A percentile compares a stretch with the other conserved stretches of the same genome.
phyloP scores from a whole-genome alignment of 2,888 invertebrate species.

The Heliconius charithonia region DNA sequence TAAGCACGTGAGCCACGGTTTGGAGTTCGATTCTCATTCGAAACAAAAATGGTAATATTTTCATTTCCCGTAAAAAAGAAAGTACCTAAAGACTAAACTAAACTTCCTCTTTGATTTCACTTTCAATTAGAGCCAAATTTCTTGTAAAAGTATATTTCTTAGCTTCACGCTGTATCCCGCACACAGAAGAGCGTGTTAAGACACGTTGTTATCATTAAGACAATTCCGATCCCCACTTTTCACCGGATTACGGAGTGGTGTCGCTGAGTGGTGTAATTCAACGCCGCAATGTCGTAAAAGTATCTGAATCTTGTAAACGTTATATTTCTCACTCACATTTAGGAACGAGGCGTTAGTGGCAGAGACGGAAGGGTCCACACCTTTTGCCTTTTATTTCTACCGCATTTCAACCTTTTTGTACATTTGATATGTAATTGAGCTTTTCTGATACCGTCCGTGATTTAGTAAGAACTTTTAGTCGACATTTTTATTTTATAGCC shows the following conservation, averaged over 20 bases:
- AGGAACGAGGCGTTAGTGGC: background rate
- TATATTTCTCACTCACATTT: background rate
- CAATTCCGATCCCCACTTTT: no score
- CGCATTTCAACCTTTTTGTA: conserved; percentile 12
- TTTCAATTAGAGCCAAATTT: no score
- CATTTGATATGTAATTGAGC: conserved; percentile 13
- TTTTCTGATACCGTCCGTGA: background rate
- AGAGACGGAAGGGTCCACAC: background rate
- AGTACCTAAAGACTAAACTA: no score
- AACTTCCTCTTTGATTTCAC: no score
- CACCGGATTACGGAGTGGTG: no score
- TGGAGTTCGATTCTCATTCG: background rate
- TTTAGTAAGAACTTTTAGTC: background rate
- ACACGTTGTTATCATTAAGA: no score
- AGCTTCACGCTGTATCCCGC: no score
- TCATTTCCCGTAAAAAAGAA: background rate
- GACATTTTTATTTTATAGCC: background rate
- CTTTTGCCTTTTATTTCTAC: background rate
- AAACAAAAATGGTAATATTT: background rate
- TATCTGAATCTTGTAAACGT: background rate
- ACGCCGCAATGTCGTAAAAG: no score
- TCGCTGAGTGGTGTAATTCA: no score
- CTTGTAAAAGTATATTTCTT: no score
- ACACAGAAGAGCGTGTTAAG: no score
- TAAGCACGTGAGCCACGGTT: background rate